Percentiles rank a stretch among this genome's conserved stretches.
Conservation (phyloP, 1,140 invertebrate genomes). For the Bilobella aurantiaca region DNA sequence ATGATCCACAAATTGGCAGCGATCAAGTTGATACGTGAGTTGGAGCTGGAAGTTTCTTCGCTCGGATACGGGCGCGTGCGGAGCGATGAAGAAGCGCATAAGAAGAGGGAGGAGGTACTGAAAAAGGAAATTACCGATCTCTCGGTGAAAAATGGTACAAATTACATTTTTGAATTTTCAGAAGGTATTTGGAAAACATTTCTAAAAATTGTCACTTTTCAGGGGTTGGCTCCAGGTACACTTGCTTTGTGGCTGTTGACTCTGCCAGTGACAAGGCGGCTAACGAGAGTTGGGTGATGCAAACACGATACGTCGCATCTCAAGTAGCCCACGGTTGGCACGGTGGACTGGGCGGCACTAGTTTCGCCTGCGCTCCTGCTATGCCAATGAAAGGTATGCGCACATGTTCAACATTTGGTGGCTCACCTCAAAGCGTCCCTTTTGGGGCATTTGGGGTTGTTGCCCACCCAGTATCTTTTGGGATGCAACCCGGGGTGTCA, state of each 20-base stretch:
- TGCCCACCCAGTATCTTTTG: too few relatives aligned
- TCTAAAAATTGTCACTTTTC: slow-evolving; percentile 7
- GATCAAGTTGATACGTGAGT: slow-evolving; percentile 34
- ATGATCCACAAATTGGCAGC: slow-evolving; percentile 33
- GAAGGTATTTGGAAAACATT: background rate
- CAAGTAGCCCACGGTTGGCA: slow-evolving; percentile 34
- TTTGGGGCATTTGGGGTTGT: too few relatives aligned
- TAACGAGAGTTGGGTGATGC: slow-evolving; percentile 32
- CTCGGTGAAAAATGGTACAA: slow-evolving; percentile 21
- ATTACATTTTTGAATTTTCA: background rate
- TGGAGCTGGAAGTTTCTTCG: slow-evolving; percentile 26
- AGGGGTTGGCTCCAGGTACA: slow-evolving; percentile 34
- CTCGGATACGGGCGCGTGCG: background rate
- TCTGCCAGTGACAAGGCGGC: slow-evolving; percentile 4
- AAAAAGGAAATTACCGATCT: slow-evolving; percentile 32
- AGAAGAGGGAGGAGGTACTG: slow-evolving; percentile 15
- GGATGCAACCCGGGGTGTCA: too few relatives aligned
- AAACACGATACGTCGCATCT: slow-evolving; percentile 30
- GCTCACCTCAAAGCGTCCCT: too few relatives aligned
- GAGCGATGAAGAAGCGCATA: background rate
- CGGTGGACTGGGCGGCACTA: slow-evolving; percentile 6
- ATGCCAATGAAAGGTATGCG: background rate
- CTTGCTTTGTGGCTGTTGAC: slow-evolving; percentile 35
- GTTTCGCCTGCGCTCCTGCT: background rate
- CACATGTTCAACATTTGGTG: background rate